These are phyloP conservation scores for Beris chalybata DNA, from an alignment of 2,888 invertebrate genomes.

Conservation along the genomic window DNA sequence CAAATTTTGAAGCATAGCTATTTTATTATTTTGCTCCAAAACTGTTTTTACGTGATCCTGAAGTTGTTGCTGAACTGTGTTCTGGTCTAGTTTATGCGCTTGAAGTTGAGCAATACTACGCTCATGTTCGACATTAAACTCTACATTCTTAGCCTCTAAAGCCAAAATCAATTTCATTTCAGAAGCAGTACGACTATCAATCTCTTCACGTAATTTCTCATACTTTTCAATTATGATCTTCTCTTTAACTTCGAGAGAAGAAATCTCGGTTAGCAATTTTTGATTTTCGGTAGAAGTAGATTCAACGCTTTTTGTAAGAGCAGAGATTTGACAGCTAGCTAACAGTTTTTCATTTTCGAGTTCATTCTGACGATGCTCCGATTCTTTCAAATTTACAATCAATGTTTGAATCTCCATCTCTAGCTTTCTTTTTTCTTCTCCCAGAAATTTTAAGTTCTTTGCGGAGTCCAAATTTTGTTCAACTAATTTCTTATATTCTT, in stretches of 20 bases:
- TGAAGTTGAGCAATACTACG: background rate
- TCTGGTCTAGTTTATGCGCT: background rate
- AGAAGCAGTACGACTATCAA: background rate
- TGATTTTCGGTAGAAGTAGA: background rate
- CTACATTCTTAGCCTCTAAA: no score
- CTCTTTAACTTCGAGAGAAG: background rate
- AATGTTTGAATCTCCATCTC: background rate
- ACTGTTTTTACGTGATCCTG: background rate
- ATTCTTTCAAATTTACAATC: background rate
- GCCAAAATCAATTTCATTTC: slow-evolving; percentile 5
- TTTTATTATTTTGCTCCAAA: background rate
- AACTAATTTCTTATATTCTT: background rate
- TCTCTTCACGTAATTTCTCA: background rate
- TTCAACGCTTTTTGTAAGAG: background rate
- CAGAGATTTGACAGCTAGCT: background rate
- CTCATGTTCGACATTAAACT: no score
- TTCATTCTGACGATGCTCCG: background rate
- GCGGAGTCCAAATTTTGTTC: background rate
- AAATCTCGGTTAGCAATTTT: background rate
- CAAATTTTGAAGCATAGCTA: background rate
- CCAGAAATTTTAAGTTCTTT: background rate
- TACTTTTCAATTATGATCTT: background rate
- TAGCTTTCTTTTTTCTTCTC: background rate
- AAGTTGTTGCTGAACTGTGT: background rate
- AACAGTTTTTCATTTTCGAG: background rate